These are phyloP conservation scores for Halcyon badia DNA, from an alignment of 2,797 vertebrate species.

Conservation along the genomic window DNA sequence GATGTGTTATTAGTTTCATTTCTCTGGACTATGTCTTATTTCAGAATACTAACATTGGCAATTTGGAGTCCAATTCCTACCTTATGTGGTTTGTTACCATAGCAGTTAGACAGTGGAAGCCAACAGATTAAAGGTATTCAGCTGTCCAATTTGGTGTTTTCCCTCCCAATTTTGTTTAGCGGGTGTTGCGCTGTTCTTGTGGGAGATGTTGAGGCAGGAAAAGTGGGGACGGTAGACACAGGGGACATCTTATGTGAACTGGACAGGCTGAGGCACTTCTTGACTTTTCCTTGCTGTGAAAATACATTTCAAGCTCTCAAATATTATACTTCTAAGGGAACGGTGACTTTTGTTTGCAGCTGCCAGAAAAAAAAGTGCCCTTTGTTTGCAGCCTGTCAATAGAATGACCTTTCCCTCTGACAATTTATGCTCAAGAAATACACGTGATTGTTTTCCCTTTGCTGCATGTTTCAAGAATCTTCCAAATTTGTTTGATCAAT, in stretches of 20 bases:
- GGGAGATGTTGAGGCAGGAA: not conserved
- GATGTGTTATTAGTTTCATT: not conserved
- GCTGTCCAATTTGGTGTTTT: not conserved
- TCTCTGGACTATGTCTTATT: not conserved
- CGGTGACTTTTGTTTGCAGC: constrained; percentile 20
- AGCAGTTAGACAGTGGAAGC: not conserved
- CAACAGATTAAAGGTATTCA: not conserved
- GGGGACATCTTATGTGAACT: not conserved
- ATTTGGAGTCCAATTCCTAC: not conserved
- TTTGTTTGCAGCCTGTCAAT: constrained; percentile 53
- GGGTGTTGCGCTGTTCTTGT: not conserved
- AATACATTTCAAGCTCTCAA: constrained; percentile 8
- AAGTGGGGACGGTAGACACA: not conserved
- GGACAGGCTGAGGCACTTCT: not conserved
- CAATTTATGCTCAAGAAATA: constrained; percentile 44
- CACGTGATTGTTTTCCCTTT: constrained; percentile 36
- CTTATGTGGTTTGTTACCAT: not conserved
- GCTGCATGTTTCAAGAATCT: constrained; percentile 21
- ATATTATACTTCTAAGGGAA: constrained; percentile 23
- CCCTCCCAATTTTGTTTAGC: not conserved
- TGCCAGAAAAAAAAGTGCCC: constrained; percentile 32
- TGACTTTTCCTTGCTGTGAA: not conserved
- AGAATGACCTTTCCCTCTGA: constrained; percentile 51
- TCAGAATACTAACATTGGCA: not conserved
- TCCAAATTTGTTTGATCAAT: constrained; percentile 64